A percentile compares a stretch with the other conserved stretches of the same genome.
Conservation (phyloP, 2,888 invertebrate species). For the Temnothorax rugatulus region DNA sequence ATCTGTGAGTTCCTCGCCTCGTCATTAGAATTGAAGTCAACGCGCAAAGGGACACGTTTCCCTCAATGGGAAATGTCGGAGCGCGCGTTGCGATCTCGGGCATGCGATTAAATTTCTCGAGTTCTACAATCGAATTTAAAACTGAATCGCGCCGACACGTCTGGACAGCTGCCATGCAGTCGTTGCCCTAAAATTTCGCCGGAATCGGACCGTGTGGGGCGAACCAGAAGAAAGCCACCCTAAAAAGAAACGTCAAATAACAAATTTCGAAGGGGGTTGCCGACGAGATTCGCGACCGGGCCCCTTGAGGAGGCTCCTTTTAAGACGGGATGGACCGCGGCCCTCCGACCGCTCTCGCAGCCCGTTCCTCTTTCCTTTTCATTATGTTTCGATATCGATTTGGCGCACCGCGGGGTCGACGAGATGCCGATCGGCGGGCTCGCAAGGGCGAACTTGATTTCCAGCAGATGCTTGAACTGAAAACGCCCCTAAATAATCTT, state of each 20-base stretch:
- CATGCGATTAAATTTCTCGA: conserved; percentile 38
- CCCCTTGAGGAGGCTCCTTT: conserved; percentile 69
- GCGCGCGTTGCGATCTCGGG: conserved; percentile 6
- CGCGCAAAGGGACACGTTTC: not conserved
- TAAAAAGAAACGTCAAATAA: conserved; percentile 66
- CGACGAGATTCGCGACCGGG: conserved; percentile 70
- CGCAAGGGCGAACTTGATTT: conserved; percentile 78
- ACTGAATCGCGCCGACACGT: conserved; percentile 41
- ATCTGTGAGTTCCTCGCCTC: conserved; percentile 16
- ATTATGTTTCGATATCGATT: conserved; percentile 76
- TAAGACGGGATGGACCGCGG: conserved; percentile 62
- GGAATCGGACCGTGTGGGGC: conserved; percentile 17
- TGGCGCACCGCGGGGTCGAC: conserved; percentile 76
- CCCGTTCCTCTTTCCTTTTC: conserved; percentile 67
- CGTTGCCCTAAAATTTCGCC: conserved; percentile 42
- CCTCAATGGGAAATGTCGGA: not conserved
- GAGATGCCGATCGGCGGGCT: conserved; percentile 72
- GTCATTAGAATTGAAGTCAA: conserved; percentile 46
- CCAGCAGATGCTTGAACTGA: conserved; percentile 80
- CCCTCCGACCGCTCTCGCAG: conserved; percentile 66
- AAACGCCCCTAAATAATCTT: conserved; percentile 51
- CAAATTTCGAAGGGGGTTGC: conserved; percentile 69
- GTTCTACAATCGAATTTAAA: conserved; percentile 45
- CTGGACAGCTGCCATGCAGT: conserved; percentile 46
- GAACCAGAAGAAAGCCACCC: conserved; percentile 50